Evolutionary conservation across 2,888 invertebrate species (phyloP), one percentile per base, ranked within the genome.

Genomic region (Lithophane ornitopus): DNA sequence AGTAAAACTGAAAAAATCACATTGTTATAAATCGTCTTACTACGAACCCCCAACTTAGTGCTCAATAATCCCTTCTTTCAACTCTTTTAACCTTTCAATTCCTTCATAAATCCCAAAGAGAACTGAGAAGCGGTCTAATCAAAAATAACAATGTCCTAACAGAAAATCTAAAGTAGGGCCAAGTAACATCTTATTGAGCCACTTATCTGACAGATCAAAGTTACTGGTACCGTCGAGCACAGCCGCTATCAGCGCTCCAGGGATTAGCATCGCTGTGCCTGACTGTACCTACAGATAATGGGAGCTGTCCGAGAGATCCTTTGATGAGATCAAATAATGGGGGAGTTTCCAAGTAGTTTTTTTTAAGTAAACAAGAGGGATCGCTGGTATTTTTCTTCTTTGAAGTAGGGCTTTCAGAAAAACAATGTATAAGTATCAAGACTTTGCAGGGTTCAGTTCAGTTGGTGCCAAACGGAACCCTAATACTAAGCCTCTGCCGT

Each of bases 191-290:
- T 70, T 63, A 67, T 66, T 49, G 44, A 73, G 58, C 61, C 69
- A 74, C 74, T 82, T 74, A 82, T 83, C 74, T 63, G 41, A 11
- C 39, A 59, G 83, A 82, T 84, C 82, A 78, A 85, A 85, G 82
- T 82, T 74, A 72, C 59, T 52, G 56, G 65, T 71, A 73, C 68
- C 28, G 81, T 46, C 69, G 69, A 12, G 71, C 68, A 58, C 68
- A 54, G 62, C 34, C 54, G 58, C 82, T 82, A 81, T 85, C 83
- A 28, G 58, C 9, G 34, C 68, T 44, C 58, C 54, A 34, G 62
- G 81, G 85, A 81, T 85, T 82, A 71, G 41, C 65, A 34, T 66
- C 58, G 44, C 77, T 77, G 58, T 75, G 77, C 41, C 34, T 67
- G 81, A 70, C 76, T 76, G 62, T 77, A 77, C 70, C 58, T 65